A percentile compares a stretch with the other conserved stretches of the same genome.
phyloP scores from a whole-genome alignment of 2,888 invertebrate genomes.

The Platycheirus rosarum region DNA sequence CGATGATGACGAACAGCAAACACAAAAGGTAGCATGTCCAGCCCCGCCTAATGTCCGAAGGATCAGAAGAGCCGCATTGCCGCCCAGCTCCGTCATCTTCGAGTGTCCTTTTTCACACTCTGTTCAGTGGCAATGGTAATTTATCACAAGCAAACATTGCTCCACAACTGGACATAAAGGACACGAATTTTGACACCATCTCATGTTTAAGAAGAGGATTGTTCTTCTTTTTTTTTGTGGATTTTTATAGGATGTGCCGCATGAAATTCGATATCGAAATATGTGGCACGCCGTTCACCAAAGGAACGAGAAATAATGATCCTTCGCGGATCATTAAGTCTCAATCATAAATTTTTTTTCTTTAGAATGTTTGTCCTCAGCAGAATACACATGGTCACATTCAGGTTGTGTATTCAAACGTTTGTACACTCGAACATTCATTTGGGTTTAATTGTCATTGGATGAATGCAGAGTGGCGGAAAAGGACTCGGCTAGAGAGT shows the following conservation, averaged over 20 bases:
- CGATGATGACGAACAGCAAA: constrained; percentile 53
- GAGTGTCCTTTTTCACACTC: constrained; percentile 73
- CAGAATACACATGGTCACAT: constrained; percentile 40
- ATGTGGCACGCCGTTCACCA: constrained; percentile 19
- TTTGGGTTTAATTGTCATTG: constrained; percentile 66
- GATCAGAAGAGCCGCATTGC: constrained; percentile 64
- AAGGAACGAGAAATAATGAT: constrained; percentile 46
- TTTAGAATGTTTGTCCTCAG: constrained; percentile 38
- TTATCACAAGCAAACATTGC: constrained; percentile 58
- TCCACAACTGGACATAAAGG: constrained; percentile 55
- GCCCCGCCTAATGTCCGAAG: constrained; percentile 63
- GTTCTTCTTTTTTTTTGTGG: constrained; percentile 29
- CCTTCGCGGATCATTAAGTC: constrained; percentile 73
- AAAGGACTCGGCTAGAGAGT: constrained; percentile 63
- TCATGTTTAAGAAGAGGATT: constrained; percentile 29
- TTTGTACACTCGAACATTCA: neutral
- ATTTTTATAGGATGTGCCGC: constrained; percentile 28
- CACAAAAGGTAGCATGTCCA: constrained; percentile 68
- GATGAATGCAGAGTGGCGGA: constrained; percentile 61
- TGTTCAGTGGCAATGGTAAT: constrained; percentile 55
- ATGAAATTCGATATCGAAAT: constrained; percentile 71
- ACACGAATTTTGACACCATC: constrained; percentile 66
- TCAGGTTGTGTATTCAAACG: constrained; percentile 20
- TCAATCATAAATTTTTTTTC: constrained; percentile 72
- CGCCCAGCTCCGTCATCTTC: constrained; percentile 41